Percentiles rank a stretch among this genome's conserved stretches.
Evolutionary conservation across 1,140 invertebrate genomes (phyloP).

Genomic region (Paraescarpia echinospica): DNA sequence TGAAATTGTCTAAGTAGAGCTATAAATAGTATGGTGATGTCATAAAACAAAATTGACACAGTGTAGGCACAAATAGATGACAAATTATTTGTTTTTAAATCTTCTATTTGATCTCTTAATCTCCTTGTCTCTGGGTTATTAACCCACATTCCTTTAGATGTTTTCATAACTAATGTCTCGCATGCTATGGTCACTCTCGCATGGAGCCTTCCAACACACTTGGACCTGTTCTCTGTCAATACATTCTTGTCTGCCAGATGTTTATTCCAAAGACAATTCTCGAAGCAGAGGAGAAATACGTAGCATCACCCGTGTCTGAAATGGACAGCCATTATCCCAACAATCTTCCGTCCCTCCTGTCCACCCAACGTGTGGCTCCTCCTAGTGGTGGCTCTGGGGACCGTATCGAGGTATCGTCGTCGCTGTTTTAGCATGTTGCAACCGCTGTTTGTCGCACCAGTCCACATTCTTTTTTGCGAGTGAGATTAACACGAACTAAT

Average conservation of each 20-base stretch:
- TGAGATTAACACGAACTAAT: neutral
- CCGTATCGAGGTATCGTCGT: neutral
- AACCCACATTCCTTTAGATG: too few species aligned
- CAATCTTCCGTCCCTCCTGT: neutral
- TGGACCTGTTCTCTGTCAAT: neutral
- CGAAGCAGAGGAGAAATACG: neutral
- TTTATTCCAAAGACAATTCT: constrained; percentile 6
- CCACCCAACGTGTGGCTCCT: neutral
- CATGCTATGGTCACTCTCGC: too few species aligned
- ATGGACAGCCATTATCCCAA: neutral
- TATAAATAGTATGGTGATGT: too few species aligned
- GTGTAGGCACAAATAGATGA: too few species aligned
- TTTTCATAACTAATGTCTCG: too few species aligned
- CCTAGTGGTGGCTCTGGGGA: neutral
- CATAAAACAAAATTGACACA: too few species aligned
- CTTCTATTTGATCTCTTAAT: too few species aligned
- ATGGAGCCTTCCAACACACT: neutral
- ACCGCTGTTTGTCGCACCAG: neutral
- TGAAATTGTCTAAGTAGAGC: too few species aligned
- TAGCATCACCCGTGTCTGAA: neutral
- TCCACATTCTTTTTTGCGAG: neutral
- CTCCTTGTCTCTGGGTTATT: too few species aligned
- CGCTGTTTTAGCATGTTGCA: neutral
- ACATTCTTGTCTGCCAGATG: neutral
- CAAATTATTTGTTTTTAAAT: too few species aligned